phyloP scores from a whole-genome alignment of 2,888 invertebrate genomes.

The Ectemnius continuus region DNA sequence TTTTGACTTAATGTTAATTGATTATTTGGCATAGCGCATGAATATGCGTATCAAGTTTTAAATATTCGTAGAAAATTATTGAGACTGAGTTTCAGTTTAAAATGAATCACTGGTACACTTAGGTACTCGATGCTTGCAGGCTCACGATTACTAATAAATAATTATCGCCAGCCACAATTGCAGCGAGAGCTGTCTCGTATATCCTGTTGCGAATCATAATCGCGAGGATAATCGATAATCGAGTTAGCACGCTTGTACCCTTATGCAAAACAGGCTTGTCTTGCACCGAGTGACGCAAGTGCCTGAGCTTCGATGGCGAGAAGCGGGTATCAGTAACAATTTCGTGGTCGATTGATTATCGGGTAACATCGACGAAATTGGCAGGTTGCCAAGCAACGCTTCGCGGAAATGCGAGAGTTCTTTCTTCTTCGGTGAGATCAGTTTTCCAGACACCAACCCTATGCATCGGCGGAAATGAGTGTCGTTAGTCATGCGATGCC shows the following conservation, averaged over 20 bases:
- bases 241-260: slow-evolving; percentile 11
- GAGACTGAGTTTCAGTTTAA: no score
- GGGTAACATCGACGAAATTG: slow-evolving; percentile 49
- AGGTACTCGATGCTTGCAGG: no score
- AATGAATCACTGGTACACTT: no score
- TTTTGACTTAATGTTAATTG: no score
- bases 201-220: slow-evolving; percentile 50
- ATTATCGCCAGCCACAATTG: slow-evolving; percentile 24
- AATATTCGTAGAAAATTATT: no score
- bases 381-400: slow-evolving; percentile 6
- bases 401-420: no score
- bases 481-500: neutral
- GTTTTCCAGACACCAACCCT: no score
- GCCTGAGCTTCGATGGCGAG: slow-evolving; percentile 18
- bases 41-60: no score
- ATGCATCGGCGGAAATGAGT: neutral
- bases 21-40: no score
- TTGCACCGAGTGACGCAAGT: neutral
- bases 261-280: slow-evolving; percentile 4
- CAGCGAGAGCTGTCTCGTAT: slow-evolving; percentile 28
- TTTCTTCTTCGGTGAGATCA: no score
- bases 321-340: slow-evolving; percentile 15
- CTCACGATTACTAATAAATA: slow-evolving; percentile 33
- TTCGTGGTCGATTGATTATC: slow-evolving; percentile 48
- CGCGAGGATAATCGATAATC: slow-evolving; percentile 29